Evolutionary conservation across 1,140 invertebrate species (phyloP), one percentile per base, ranked within the genome.

Genomic region (Philotrypesis tridentata): DNA sequence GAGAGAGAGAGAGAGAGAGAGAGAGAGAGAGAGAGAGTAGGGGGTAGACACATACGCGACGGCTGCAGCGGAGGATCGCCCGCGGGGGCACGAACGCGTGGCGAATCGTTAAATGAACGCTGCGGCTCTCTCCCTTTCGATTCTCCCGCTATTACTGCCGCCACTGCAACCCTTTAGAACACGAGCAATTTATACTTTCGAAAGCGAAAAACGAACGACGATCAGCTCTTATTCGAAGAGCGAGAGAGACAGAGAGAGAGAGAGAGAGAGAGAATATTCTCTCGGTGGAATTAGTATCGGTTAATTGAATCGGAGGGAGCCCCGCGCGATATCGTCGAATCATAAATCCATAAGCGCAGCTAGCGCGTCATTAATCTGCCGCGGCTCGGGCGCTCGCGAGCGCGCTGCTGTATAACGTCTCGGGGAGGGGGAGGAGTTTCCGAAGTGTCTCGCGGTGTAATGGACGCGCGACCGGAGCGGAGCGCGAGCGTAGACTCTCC

Each of bases 91-190:
- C 21, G 40, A 80, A 71, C 72, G 83, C 76, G 83, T 84, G 76
- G 80, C 83, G 78, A 80, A 83, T 80, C 82, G 78, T 23, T 83
- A 83, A 83, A 83, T 83, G 82, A 83, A 79, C 70, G 48, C 48
- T 17, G 61, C 43, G 79, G 40, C 8, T 68, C 33, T 12, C 40
- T 29, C 65, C 43, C 71, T 29, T 27, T 65, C 12, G 60, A 61
- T 61, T 65, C 61, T 25, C 23, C 25, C 61, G 23, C 61, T 65
- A 12, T 17, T 33, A 21, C 17, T 65, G 61, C 21, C 5, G 55
- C 29, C 29, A 17, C 65, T 31, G 7, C 68, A 72, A 79, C 76
- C 76, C 76, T 27, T 48, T 48, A n/a, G 21, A 12, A n/a, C 17
- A 21, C 33, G 63, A 11, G 61, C 65, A 55, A 78, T 78, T 78